Conservation (phyloP, 2,888 invertebrate species). For the Tetrapedia diversipes region DNA sequence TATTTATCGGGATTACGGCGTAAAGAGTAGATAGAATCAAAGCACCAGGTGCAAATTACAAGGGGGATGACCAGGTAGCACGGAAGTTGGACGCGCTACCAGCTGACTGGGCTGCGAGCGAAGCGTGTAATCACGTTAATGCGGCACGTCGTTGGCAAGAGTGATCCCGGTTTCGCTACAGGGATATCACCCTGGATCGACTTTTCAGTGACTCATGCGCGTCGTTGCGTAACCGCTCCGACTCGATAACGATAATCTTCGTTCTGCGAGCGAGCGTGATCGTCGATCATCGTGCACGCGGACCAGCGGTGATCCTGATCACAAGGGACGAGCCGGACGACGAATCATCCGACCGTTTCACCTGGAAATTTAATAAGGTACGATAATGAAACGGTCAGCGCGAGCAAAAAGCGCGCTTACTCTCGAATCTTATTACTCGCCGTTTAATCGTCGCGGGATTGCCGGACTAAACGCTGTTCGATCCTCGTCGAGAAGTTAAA, state of each 20-base stretch:
- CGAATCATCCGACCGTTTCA: constrained; percentile 47
- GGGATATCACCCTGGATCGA: constrained; percentile 63
- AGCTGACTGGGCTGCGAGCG: constrained; percentile 67
- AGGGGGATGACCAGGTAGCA: constrained; percentile 68
- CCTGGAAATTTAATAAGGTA: constrained; percentile 46
- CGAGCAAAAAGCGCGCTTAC: background rate
- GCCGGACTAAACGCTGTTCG: background rate
- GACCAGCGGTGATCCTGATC: constrained; percentile 48
- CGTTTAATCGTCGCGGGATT: constrained; percentile 11
- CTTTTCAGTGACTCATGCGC: constrained; percentile 64
- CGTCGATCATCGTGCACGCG: constrained; percentile 49
- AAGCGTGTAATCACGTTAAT: constrained; percentile 79
- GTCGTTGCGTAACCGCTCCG: constrained; percentile 62
- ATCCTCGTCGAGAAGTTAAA: background rate
- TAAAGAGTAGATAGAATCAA: constrained; percentile 76
- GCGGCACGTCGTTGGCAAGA: constrained; percentile 71
- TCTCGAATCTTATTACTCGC: background rate
- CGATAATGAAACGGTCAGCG: constrained; percentile 34
- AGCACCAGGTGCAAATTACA: constrained; percentile 81
- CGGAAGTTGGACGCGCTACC: constrained; percentile 66
- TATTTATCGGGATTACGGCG: constrained; percentile 65
- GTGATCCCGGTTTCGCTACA: constrained; percentile 65
- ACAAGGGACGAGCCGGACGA: constrained; percentile 49
- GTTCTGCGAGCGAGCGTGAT: constrained; percentile 50
- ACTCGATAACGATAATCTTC: constrained; percentile 67